Evolutionary conservation across 2,797 vertebrate genomes (phyloP), one percentile per base, ranked within the genome.

Genomic region (Rhincodon typus): DNA sequence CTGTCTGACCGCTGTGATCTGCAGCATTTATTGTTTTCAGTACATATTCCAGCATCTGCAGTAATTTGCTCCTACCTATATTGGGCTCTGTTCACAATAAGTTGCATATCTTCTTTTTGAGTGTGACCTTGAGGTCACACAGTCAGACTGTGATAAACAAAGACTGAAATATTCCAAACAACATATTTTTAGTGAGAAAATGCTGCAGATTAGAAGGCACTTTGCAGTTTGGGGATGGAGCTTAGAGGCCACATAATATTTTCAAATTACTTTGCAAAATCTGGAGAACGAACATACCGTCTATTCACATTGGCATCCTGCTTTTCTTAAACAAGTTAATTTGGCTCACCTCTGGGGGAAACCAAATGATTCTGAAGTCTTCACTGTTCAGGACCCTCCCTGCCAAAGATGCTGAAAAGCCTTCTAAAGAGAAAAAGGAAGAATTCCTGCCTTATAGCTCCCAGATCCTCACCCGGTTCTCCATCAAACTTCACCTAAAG

Each of bases 311-410:
- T 38, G 8, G 17, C 62, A 66, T 8, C 66, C 34, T 91, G 25
- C 1, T 21, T 30, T 21, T 53, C 53, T 88, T 88, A 30, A 94
- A 57, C 8, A n/a, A 38, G 77, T n/a, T 94, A 96, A 96, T 46
- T 8, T 46, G 42, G 21, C 82, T 96, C 84, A 97, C 97, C 23
- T 34, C 96, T 50, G 95, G 74, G 86, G 97, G 97, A 96, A 97
- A 97, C 97, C 97, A 97, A 96, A 97, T 96, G 50, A 10, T 96
- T 87, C 96, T 96, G 53, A 95, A 90, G 1, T 96, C 42, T 69
- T 97, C 95, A n/a, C n/a, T n/a, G n/a, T n/a, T n/a, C n/a, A n/a
- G n/a, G n/a, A n/a, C n/a, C n/a, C n/a, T n/a, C n/a, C n/a, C n/a
- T n/a, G n/a, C n/a, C n/a, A n/a, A n/a, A n/a, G n/a, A n/a, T n/a